A percentile compares a stretch with the other conserved stretches of the same genome.
Evolutionary conservation across 2,797 vertebrate species (phyloP).

Genomic region (Poecile montanus): DNA sequence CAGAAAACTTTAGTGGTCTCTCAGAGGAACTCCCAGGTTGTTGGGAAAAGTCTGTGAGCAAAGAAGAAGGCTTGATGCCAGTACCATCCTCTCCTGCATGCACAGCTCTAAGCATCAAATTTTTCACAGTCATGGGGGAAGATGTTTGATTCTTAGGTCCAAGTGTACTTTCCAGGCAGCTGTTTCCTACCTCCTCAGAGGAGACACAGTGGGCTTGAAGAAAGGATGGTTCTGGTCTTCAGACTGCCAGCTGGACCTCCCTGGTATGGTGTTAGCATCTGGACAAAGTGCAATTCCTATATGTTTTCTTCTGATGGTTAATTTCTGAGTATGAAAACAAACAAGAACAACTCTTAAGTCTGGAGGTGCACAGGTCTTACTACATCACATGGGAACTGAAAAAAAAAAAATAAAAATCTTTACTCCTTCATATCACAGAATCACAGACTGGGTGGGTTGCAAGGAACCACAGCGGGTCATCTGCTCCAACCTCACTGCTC

Average conservation of each 20-base stretch:
- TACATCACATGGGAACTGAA: not conserved
- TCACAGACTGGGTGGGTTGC: not conserved
- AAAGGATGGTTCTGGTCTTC: not conserved
- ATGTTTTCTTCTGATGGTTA: not conserved
- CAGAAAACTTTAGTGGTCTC: not conserved
- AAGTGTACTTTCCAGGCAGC: not conserved
- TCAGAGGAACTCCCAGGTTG: not conserved
- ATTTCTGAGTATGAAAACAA: not conserved
- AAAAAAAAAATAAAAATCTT: not conserved
- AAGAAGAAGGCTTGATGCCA: not conserved
- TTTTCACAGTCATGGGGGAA: not conserved
- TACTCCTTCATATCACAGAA: not conserved
- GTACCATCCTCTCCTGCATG: not conserved
- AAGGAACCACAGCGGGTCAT: not conserved
- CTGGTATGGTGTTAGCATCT: not conserved
- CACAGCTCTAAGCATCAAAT: not conserved
- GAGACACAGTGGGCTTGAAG: not conserved
- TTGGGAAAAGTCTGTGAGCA: not conserved
- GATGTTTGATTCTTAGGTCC: not conserved
- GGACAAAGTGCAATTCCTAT: not conserved
- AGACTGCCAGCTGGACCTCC: not conserved
- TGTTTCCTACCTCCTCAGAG: not conserved
- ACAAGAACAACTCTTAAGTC: not conserved
- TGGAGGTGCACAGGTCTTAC: not conserved
- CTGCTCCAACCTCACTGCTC: not conserved